Evolutionary conservation across 2,888 invertebrate species (phyloP).

Genomic region (Yponomeuta cagnagella): DNA sequence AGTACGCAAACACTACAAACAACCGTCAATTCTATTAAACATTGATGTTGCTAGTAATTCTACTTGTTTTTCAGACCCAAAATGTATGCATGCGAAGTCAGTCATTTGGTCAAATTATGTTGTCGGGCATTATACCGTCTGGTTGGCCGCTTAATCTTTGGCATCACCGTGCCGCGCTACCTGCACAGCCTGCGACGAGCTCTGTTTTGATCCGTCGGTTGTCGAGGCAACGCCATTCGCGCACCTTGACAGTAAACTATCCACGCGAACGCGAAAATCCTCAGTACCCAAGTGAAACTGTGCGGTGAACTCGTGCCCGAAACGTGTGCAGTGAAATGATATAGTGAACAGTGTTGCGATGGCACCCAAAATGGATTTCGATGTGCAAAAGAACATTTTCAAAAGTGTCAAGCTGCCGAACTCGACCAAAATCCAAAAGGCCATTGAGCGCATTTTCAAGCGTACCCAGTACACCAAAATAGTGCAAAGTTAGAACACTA

Average conservation of each 20-base stretch:
- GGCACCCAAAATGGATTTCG: conserved; percentile 70
- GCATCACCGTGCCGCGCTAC: conserved; percentile 39
- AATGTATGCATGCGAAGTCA: no score
- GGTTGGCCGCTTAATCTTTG: conserved; percentile 40
- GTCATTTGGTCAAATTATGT: no score
- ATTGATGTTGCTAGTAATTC: no score
- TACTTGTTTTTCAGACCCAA: no score
- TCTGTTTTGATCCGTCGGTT: conserved; percentile 66
- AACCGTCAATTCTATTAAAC: no score
- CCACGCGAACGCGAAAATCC: background rate
- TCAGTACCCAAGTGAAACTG: conserved; percentile 1
- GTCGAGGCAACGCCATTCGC: conserved; percentile 55
- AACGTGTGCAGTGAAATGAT: conserved; percentile 36
- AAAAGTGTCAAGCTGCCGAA: conserved; percentile 59
- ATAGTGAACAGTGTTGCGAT: conserved; percentile 51
- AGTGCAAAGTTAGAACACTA: conserved; percentile 53
- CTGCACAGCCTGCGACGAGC: conserved; percentile 39
- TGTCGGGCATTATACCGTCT: background rate
- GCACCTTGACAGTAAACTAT: conserved; percentile 29
- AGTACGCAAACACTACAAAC: no score
- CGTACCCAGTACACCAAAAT: conserved; percentile 69
- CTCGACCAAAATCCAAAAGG: conserved; percentile 47
- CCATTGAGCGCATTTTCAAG: conserved; percentile 64
- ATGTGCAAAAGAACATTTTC: conserved; percentile 56
- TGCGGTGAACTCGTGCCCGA: background rate